Conservation (phyloP, 1,140 invertebrate species). For the Manduca sexta region DNA sequence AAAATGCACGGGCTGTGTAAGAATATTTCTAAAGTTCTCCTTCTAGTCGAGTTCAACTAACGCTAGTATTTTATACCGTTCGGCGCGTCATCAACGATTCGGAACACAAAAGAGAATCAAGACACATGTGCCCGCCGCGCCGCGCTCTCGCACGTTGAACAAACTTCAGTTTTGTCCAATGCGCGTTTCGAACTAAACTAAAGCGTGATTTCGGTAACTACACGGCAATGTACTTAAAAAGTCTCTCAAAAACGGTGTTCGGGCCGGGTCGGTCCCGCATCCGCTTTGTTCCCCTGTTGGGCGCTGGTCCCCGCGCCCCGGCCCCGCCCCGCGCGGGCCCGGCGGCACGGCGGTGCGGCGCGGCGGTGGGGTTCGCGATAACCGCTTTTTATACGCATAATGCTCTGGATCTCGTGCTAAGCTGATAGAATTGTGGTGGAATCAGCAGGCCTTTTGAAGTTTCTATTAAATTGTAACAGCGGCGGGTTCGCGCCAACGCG, state of each 20-base stretch:
- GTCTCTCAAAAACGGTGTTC: slow-evolving; percentile 23
- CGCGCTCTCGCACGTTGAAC: neutral
- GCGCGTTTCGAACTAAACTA: slow-evolving; percentile 8
- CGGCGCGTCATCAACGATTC: slow-evolving; percentile 17
- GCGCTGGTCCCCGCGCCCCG: neutral
- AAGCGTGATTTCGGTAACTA: slow-evolving; percentile 9
- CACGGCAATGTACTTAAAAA: slow-evolving; percentile 33
- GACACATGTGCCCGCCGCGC: slow-evolving; percentile 13
- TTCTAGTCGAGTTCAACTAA: neutral
- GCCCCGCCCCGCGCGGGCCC: too few species aligned
- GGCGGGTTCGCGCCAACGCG: slow-evolving; percentile 61
- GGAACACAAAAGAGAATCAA: slow-evolving; percentile 14
- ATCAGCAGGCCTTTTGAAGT: slow-evolving; percentile 69
- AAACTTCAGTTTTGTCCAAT: slow-evolving; percentile 1
- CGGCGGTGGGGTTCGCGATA: slow-evolving; percentile 37
- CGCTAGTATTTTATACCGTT: slow-evolving; percentile 1
- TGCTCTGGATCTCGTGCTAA: slow-evolving; percentile 63
- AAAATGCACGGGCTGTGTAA: slow-evolving; percentile 22
- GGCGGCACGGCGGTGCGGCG: neutral
- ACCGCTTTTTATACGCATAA: slow-evolving; percentile 71
- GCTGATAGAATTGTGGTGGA: slow-evolving; percentile 69
- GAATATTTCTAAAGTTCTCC: slow-evolving; percentile 18
- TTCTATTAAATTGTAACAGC: slow-evolving; percentile 69
- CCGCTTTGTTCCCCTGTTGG: slow-evolving; percentile 14
- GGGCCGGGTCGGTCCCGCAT: slow-evolving; percentile 20